A percentile compares a stretch with the other conserved stretches of the same genome.
Conservation (phyloP, 2,888 invertebrate species). For the Lissonota sp. region DNA sequence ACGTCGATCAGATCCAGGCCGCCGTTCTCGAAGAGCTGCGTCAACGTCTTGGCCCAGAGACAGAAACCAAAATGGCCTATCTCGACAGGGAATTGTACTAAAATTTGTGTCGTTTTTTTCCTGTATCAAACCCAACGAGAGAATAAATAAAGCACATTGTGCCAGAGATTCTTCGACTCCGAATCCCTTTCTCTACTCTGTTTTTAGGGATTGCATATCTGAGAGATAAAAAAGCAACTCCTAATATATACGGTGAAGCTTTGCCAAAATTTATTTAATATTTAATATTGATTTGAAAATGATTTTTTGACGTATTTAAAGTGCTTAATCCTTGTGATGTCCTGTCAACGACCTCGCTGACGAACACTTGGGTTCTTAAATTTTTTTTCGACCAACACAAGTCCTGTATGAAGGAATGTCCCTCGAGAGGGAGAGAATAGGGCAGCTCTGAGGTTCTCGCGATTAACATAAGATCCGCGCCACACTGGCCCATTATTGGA, state of each 20-base stretch:
- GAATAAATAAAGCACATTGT: background rate
- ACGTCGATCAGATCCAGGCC: conserved; percentile 92
- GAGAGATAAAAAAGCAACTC: no score
- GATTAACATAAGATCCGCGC: conserved; percentile 77
- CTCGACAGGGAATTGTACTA: conserved; percentile 69
- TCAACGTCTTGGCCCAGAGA: conserved; percentile 72
- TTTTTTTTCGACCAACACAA: conserved; percentile 53
- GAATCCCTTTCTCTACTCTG: no score
- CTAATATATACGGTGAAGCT: no score
- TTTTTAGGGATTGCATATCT: no score
- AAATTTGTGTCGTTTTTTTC: background rate
- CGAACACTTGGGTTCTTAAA: no score
- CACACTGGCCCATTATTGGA: conserved; percentile 72
- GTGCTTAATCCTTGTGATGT: no score
- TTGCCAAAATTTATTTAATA: no score
- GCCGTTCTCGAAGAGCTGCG: conserved; percentile 87
- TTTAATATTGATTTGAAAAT: no score
- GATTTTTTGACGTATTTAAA: no score
- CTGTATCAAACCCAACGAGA: background rate
- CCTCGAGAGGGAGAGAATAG: conserved; percentile 44
- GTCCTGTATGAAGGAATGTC: conserved; percentile 67
- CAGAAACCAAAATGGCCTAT: conserved; percentile 75
- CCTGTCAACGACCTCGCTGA: no score
- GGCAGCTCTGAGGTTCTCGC: conserved; percentile 44
- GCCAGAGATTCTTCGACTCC: background rate